Percentiles rank a stretch among this genome's conserved stretches.
Evolutionary conservation across 2,888 invertebrate species (phyloP).

Genomic region (Andrena bicolor): DNA sequence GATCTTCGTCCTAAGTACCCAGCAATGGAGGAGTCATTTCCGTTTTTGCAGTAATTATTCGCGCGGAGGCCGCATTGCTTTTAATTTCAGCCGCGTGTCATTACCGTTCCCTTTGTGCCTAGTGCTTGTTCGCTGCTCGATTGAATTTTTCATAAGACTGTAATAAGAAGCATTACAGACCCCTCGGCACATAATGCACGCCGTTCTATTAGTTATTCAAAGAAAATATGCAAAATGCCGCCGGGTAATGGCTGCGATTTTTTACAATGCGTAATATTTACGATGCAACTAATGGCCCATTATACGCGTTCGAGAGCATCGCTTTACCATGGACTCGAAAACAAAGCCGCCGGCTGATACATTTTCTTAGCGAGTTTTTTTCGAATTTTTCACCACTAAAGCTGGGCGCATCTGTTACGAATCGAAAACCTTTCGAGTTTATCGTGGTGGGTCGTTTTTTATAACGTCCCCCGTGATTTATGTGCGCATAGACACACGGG

Average conservation of each 20-base stretch:
- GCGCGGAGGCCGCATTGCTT: constrained; percentile 16
- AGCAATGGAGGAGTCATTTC: constrained; percentile 57
- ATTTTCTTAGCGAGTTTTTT: neutral
- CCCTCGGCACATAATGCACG: constrained; percentile 28
- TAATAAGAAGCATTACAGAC: constrained; percentile 41
- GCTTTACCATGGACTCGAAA: neutral
- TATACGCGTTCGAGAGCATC: neutral
- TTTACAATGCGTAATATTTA: constrained; percentile 26
- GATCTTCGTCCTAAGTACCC: constrained; percentile 56
- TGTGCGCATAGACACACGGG: constrained; percentile 7
- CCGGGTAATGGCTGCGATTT: constrained; percentile 14
- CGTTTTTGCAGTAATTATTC: constrained; percentile 54
- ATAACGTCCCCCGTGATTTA: constrained; percentile 17
- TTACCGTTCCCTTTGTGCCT: constrained; percentile 39
- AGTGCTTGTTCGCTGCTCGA: constrained; percentile 13
- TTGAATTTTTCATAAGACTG: constrained; percentile 55
- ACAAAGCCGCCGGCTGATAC: neutral
- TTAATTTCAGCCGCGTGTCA: constrained; percentile 48
- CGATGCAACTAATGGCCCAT: constrained; percentile 18
- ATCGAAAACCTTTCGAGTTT: constrained; percentile 16
- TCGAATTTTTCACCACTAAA: neutral
- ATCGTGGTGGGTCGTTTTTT: constrained; percentile 30
- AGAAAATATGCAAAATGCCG: constrained; percentile 12
- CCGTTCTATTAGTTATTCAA: constrained; percentile 32
- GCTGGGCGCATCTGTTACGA: constrained; percentile 13